Percentiles rank a stretch among this genome's conserved stretches.
Evolutionary conservation across 2,797 vertebrate species (phyloP).

Genomic region (Tarsius wallacei): DNA sequence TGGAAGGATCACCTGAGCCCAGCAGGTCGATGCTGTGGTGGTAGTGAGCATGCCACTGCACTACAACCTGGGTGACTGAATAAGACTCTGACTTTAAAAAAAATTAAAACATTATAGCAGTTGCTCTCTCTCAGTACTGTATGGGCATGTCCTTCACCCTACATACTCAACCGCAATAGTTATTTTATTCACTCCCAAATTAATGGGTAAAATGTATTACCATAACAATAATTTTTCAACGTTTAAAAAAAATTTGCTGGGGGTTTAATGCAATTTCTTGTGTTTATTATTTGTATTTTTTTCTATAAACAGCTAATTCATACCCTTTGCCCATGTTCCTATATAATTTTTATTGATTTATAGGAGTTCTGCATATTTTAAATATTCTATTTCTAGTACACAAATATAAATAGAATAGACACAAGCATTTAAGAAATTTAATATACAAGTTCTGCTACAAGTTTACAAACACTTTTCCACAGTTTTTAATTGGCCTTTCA

Average conservation of each 20-base stretch:
- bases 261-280: neutral
- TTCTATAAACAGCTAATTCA: neutral
- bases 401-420: constrained; percentile 17
- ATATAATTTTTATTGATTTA: neutral
- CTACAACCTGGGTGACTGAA: no score
- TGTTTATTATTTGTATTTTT: neutral
- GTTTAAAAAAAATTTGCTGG: neutral
- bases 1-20: no score
- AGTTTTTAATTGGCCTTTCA: neutral
- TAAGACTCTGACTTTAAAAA: no score
- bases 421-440: neutral
- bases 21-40: no score
- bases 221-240: neutral
- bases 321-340: neutral
- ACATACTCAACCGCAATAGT: neutral
- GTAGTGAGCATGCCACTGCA: no score
- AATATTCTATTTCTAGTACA: neutral
- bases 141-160: neutral
- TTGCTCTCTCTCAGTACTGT: neutral
- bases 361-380: neutral
- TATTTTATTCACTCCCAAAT: neutral
- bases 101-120: neutral
- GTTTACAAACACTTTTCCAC: neutral
- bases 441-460: neutral
- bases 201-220: neutral